phyloP scores from a whole-genome alignment of 2,888 invertebrate genomes.

The Lepidocyrtoides sp. region DNA sequence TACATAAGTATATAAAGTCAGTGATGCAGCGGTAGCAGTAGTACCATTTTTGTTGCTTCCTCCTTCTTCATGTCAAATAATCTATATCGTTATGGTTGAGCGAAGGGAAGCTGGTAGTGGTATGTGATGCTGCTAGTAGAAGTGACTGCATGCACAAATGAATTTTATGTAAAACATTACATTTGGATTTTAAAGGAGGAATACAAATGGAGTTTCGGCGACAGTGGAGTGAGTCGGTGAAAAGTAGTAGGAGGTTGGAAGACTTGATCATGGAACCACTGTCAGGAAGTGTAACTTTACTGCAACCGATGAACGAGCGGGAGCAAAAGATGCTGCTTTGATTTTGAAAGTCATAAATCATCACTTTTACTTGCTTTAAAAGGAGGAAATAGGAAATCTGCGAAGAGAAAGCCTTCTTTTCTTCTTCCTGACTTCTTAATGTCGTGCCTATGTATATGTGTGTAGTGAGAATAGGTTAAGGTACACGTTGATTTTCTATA shows the following conservation, averaged over 20 bases:
- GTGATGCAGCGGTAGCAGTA: constrained; percentile 42
- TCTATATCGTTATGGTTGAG: not conserved
- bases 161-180: constrained; percentile 51
- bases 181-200: constrained; percentile 17
- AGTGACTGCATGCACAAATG: constrained; percentile 35
- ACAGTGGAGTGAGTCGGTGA: not conserved
- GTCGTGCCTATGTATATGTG: not conserved
- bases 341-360: constrained; percentile 58
- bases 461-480: no score
- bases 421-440: constrained; percentile 16
- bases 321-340: constrained; percentile 37
- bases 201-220: constrained; percentile 14
- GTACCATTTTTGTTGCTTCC: constrained; percentile 44
- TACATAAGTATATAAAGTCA: not conserved
- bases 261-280: not conserved
- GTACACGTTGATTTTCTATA: no score
- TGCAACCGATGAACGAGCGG: not conserved
- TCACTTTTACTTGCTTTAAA: constrained; percentile 24
- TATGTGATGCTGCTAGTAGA: no score
- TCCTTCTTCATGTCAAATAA: constrained; percentile 15
- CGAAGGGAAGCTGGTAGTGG: no score
- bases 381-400: constrained; percentile 15
- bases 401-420: not conserved
- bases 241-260: not conserved
- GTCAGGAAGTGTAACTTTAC: constrained; percentile 20